Percentiles rank a stretch among this genome's conserved stretches.
These are phyloP conservation scores for Trachelus troglodyta DNA, from an alignment of 2,888 invertebrate genomes.

Conservation along the genomic window DNA sequence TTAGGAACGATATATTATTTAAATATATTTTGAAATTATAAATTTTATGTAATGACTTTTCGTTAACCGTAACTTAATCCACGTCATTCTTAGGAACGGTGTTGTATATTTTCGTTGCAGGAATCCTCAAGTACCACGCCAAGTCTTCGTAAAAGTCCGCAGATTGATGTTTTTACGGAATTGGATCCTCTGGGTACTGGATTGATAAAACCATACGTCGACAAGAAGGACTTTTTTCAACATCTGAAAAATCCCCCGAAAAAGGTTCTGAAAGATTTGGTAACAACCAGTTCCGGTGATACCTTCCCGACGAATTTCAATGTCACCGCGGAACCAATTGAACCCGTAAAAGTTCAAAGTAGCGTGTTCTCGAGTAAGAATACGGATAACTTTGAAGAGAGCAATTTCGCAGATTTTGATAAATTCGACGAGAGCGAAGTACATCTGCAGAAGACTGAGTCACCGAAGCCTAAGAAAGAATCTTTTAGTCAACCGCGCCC, in stretches of 20 bases:
- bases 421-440: slow-evolving; percentile 33
- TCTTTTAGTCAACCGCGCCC: slow-evolving; percentile 39
- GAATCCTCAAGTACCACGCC: slow-evolving; percentile 38
- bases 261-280: slow-evolving; percentile 90
- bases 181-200: slow-evolving; percentile 94
- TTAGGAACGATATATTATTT: neutral
- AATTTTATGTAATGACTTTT: neutral
- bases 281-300: slow-evolving; percentile 60
- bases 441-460: slow-evolving; percentile 6
- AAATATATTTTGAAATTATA: neutral
- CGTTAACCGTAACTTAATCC: neutral
- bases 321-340: slow-evolving; percentile 44
- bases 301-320: slow-evolving; percentile 59
- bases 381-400: slow-evolving; percentile 70
- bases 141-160: slow-evolving; percentile 53
- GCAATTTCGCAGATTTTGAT: slow-evolving; percentile 60
- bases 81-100: neutral
- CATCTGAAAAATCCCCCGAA: slow-evolving; percentile 95
- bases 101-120: slow-evolving; percentile 13
- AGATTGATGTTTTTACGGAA: slow-evolving; percentile 89
- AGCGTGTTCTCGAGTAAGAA: slow-evolving; percentile 66
- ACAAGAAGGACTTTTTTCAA: slow-evolving; percentile 96
- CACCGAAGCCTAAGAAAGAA: slow-evolving; percentile 35
- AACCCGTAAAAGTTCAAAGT: slow-evolving; percentile 42
- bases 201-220: slow-evolving; percentile 91